Conservation (phyloP, 2,797 vertebrate species). For the Acanthopagrus latus region DNA sequence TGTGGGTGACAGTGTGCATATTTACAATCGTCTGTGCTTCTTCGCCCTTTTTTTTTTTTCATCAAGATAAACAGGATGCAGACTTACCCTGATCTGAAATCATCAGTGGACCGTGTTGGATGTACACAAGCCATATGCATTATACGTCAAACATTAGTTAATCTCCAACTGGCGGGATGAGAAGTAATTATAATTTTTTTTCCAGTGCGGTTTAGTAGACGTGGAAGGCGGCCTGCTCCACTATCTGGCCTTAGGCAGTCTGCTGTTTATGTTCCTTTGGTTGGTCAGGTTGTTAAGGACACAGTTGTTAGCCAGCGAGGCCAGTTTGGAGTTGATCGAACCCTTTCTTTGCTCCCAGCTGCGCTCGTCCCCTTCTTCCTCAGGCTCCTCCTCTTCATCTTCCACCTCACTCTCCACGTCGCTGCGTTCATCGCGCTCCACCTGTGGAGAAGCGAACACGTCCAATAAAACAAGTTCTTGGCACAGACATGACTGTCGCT, state of each 20-base stretch:
- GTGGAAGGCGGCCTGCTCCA: conserved; percentile 14
- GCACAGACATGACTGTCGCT: neutral
- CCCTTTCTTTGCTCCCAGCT: conserved; percentile 71
- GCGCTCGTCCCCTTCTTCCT: conserved; percentile 73
- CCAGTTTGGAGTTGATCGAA: conserved; percentile 78
- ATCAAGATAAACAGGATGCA: conserved; percentile 29
- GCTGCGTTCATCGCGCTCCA: conserved; percentile 93
- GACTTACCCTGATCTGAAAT: conserved; percentile 62
- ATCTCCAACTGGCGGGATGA: neutral
- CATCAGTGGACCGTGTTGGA: conserved; percentile 51
- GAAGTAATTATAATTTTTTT: conserved; percentile 4
- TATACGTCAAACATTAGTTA: conserved; percentile 28
- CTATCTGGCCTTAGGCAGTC: conserved; percentile 84
- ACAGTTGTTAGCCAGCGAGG: conserved; percentile 82
- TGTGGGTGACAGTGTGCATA: conserved; percentile 11
- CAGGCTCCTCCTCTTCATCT: conserved; percentile 82
- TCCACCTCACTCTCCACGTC: conserved; percentile 91
- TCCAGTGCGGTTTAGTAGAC: neutral
- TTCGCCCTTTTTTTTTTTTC: conserved; percentile 21
- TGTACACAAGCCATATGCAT: conserved; percentile 16
- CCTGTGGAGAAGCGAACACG: conserved; percentile 73
- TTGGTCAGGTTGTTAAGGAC: conserved; percentile 81
- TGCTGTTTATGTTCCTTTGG: conserved; percentile 80
- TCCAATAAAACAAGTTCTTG: neutral
- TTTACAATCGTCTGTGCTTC: conserved; percentile 57